phyloP scores from a whole-genome alignment of 2,888 invertebrate species.

The Pseudococcus viburni region DNA sequence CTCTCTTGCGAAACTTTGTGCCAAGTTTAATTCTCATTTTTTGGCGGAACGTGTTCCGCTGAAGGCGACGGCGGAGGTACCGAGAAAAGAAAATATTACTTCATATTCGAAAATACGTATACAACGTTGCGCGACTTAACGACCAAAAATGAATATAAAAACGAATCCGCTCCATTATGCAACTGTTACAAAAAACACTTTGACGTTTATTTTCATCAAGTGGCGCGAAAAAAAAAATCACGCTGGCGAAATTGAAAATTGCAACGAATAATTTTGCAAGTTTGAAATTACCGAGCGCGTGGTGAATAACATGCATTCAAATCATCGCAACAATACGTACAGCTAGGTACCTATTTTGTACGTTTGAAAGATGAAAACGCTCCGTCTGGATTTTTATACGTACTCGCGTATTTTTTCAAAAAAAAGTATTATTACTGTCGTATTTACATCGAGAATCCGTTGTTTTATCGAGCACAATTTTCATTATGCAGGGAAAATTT shows the following conservation, averaged over 20 bases:
- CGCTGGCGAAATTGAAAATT: constrained; percentile 12
- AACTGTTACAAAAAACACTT: constrained; percentile 31
- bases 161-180: constrained; percentile 26
- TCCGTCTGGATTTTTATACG: background rate
- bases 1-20: constrained; percentile 21
- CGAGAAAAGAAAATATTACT: constrained; percentile 15
- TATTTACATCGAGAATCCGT: background rate
- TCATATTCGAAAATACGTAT: constrained; percentile 24
- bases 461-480: background rate
- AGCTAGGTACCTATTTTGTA: too few relatives aligned
- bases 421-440: constrained; percentile 29
- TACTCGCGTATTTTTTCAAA: background rate
- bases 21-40: constrained; percentile 33
- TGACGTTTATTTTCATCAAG: constrained; percentile 36
- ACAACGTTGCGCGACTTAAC: background rate
- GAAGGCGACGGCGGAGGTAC: background rate
- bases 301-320: constrained; percentile 7
- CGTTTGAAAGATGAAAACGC: constrained; percentile 1
- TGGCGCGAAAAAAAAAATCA: background rate
- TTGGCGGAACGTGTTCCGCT: constrained; percentile 1
- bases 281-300: background rate
- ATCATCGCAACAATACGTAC: constrained; percentile 18
- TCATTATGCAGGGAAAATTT: background rate
- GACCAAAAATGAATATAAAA: constrained; percentile 28
- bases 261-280: constrained; percentile 24